Conservation (phyloP, 2,113 vertebrate species). For the Kryptolebias marmoratus region DNA sequence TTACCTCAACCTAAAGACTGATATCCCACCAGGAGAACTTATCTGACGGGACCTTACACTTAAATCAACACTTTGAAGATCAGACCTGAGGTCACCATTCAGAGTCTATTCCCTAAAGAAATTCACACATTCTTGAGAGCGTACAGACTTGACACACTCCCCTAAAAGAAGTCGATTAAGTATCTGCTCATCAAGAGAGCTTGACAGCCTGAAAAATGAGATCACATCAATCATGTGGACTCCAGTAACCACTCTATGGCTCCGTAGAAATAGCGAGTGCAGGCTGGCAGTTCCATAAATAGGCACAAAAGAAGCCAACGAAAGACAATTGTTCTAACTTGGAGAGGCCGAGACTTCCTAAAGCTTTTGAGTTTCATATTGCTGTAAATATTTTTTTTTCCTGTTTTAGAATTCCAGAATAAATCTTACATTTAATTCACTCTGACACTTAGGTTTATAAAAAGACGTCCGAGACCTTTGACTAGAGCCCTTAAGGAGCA, state of each 20-base stretch:
- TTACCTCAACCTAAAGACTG: constrained; percentile 18
- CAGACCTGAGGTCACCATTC: constrained; percentile 47
- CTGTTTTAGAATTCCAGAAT: no score
- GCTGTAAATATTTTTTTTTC: background rate
- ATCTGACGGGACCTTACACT: constrained; percentile 62
- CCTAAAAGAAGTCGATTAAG: constrained; percentile 64
- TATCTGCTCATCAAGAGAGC: constrained; percentile 65
- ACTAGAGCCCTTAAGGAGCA: no score
- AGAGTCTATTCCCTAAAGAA: constrained; percentile 48
- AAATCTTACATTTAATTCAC: no score
- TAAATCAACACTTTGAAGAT: constrained; percentile 68
- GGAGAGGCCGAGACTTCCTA: constrained; percentile 36
- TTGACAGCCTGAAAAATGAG: constrained; percentile 68
- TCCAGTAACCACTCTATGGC: constrained; percentile 43
- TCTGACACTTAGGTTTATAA: no score
- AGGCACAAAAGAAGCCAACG: constrained; percentile 36
- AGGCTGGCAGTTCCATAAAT: constrained; percentile 51
- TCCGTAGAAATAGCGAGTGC: constrained; percentile 50
- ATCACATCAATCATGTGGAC: constrained; percentile 66
- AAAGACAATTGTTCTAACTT: constrained; percentile 36
- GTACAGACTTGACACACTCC: constrained; percentile 39
- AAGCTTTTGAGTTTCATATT: background rate
- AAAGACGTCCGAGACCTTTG: no score
- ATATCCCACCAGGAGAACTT: constrained; percentile 53
- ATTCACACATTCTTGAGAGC: constrained; percentile 26